These are phyloP conservation scores for Poecilobothrus nobilitatus DNA, from an alignment of 2,888 invertebrate species.

Conservation along the genomic window DNA sequence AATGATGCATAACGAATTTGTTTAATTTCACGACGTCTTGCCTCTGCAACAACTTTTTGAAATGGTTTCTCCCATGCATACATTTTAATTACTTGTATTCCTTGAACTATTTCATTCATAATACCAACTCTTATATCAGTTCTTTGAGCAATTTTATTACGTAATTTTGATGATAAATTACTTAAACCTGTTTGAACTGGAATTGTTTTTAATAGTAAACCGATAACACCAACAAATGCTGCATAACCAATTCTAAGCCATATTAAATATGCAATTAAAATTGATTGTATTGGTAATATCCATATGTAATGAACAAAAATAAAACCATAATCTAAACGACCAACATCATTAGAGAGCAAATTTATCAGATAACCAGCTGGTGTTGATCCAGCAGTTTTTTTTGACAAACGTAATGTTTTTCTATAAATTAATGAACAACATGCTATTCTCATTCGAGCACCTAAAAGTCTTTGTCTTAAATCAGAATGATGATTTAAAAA, in stretches of 20 bases:
- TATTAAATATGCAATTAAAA: slow-evolving; percentile 63
- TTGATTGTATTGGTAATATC: slow-evolving; percentile 66
- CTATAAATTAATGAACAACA: slow-evolving; percentile 59
- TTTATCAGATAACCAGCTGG: slow-evolving; percentile 87
- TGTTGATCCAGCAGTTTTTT: slow-evolving; percentile 60
- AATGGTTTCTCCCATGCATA: slow-evolving; percentile 94
- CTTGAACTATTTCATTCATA: slow-evolving; percentile 91
- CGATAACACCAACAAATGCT: slow-evolving; percentile 67
- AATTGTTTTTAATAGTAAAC: slow-evolving; percentile 67
- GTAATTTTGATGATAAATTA: slow-evolving; percentile 41
- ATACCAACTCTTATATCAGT: slow-evolving; percentile 85
- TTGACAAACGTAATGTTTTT: slow-evolving; percentile 61
- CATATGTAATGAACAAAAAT: slow-evolving; percentile 80
- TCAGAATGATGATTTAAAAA: slow-evolving; percentile 43
- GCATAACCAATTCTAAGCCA: slow-evolving; percentile 66
- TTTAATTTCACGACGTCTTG: slow-evolving; percentile 60
- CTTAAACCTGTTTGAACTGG: slow-evolving; percentile 62
- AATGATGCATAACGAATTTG: slow-evolving; percentile 57
- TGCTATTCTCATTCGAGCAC: slow-evolving; percentile 58
- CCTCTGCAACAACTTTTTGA: slow-evolving; percentile 66
- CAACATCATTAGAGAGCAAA: slow-evolving; percentile 87
- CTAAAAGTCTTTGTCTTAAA: slow-evolving; percentile 43
- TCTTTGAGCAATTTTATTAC: slow-evolving; percentile 70
- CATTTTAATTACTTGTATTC: slow-evolving; percentile 95
- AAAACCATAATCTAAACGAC: slow-evolving; percentile 78